Evolutionary conservation across 2,797 vertebrate species (phyloP).

Genomic region (Pangasius krempfi): DNA sequence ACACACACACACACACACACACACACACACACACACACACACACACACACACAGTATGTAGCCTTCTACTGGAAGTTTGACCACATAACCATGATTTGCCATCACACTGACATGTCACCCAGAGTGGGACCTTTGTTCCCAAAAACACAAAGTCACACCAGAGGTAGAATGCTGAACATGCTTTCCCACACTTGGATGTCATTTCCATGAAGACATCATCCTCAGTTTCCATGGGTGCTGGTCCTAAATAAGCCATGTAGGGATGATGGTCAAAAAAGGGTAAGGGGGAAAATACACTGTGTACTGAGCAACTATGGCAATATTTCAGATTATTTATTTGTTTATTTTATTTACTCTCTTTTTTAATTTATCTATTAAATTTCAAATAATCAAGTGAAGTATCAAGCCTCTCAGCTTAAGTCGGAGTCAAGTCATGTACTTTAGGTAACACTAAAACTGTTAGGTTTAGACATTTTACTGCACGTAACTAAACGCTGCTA

Average conservation of each 20-base stretch:
- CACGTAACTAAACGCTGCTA: background rate
- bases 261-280: background rate
- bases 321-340: no score
- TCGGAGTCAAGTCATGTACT: background rate
- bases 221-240: slow-evolving; percentile 9
- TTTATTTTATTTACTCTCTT: background rate
- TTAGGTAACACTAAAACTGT: background rate
- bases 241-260: slow-evolving; percentile 1
- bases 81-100: slow-evolving; percentile 27
- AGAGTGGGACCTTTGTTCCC: background rate
- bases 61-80: slow-evolving; percentile 29
- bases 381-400: background rate
- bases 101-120: slow-evolving; percentile 31
- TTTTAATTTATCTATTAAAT: background rate
- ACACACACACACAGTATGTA: background rate
- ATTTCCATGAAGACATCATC: slow-evolving; percentile 18
- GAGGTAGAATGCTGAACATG: slow-evolving; percentile 5
- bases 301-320: background rate
- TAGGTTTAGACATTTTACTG: background rate
- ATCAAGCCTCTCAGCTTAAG: background rate
- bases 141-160: slow-evolving; percentile 17
- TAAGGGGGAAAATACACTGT: background rate
- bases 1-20: background rate
- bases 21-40: background rate
- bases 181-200: background rate